Conservation (phyloP, 2,797 vertebrate genomes). For the Sebastiscus tertius region DNA sequence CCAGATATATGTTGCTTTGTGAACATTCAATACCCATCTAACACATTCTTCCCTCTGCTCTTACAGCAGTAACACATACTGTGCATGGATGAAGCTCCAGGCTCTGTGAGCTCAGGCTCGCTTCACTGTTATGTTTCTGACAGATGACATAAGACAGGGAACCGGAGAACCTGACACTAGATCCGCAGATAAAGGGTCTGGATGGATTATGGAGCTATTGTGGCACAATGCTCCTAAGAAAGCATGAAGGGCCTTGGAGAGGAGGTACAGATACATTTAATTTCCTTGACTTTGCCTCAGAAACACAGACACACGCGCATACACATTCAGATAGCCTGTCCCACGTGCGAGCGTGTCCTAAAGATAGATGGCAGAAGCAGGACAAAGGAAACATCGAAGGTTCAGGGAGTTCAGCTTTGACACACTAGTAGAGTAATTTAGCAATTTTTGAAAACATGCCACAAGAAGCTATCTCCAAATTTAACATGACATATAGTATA, state of each 20-base stretch:
- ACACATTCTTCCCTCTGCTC: neutral
- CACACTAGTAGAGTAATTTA: neutral
- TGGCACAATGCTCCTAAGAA: neutral
- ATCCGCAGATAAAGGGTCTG: conserved; percentile 38
- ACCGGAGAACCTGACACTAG: conserved; percentile 37
- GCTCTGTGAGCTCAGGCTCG: conserved; percentile 17
- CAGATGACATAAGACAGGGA: conserved; percentile 38
- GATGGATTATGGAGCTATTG: conserved; percentile 16
- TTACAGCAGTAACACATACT: neutral
- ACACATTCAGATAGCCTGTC: neutral
- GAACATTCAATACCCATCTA: neutral
- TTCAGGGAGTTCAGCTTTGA: neutral
- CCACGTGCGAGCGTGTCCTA: neutral
- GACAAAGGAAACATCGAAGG: neutral
- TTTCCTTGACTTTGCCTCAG: conserved; percentile 26
- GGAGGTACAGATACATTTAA: conserved; percentile 31
- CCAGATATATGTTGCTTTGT: neutral
- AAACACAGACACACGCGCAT: neutral
- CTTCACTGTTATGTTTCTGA: conserved; percentile 28
- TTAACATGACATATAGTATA: neutral
- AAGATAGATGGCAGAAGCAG: neutral
- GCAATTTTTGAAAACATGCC: neutral
- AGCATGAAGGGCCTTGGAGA: conserved; percentile 20
- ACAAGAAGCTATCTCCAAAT: neutral
- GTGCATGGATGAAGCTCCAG: conserved; percentile 14